Evolutionary conservation across 2,888 invertebrate species (phyloP).

Genomic region (Tachystola acroxantha): DNA sequence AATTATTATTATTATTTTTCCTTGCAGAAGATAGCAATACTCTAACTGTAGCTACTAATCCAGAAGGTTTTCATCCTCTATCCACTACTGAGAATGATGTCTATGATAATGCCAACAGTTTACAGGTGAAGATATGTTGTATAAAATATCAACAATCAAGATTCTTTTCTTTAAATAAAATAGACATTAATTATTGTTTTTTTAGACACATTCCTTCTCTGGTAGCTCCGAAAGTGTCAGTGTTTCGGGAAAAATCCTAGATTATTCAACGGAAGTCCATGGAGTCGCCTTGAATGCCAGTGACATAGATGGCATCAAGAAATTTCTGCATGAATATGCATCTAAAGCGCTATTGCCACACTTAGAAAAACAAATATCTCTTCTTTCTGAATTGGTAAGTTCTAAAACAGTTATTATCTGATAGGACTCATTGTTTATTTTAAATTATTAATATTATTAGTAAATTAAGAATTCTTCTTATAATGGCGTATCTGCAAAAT

Average conservation of each 20-base stretch:
- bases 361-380: conserved; percentile 91
- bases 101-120: conserved; percentile 76
- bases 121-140: conserved; percentile 48
- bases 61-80: conserved; percentile 82
- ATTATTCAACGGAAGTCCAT: conserved; percentile 77
- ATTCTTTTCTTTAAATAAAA: not conserved
- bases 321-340: conserved; percentile 92
- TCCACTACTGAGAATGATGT: conserved; percentile 82
- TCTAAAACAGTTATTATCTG: conserved; percentile 16
- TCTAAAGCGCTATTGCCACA: conserved; percentile 92
- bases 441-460: no score
- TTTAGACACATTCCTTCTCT: conserved; percentile 69
- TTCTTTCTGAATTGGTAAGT: conserved; percentile 85
- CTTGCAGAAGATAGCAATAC: conserved; percentile 32
- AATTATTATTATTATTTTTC: conserved; percentile 1
- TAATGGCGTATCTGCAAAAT: no score
- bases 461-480: no score
- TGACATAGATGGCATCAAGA: conserved; percentile 91
- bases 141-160: not conserved
- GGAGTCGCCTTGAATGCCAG: conserved; percentile 87
- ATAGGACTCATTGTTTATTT: conserved; percentile 83
- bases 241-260: conserved; percentile 66
- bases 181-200: no score
- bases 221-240: conserved; percentile 80
- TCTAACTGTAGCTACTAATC: conserved; percentile 29